These are phyloP conservation scores for Sigmodon hispidus DNA, from an alignment of 2,113 vertebrate genomes.

Conservation along the genomic window DNA sequence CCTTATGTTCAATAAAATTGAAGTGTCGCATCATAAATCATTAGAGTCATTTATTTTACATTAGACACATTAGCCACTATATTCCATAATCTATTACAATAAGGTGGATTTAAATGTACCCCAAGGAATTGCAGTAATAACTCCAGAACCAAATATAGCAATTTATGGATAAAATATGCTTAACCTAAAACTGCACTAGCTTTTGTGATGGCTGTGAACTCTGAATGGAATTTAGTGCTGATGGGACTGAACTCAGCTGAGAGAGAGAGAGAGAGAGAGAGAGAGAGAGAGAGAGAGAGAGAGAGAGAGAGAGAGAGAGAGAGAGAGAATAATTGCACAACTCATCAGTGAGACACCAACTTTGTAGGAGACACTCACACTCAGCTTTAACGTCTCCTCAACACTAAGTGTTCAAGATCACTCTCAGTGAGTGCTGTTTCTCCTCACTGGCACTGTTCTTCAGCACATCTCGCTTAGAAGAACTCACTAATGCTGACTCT, in stretches of 20 bases:
- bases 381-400: not conserved
- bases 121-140: slow-evolving; percentile 92
- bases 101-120: slow-evolving; percentile 93
- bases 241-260: slow-evolving; percentile 78
- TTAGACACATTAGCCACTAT: slow-evolving; percentile 93
- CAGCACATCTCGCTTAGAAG: not conserved
- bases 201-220: slow-evolving; percentile 86
- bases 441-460: not conserved
- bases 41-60: slow-evolving; percentile 92
- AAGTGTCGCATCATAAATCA: slow-evolving; percentile 92
- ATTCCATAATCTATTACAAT: slow-evolving; percentile 93
- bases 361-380: not conserved
- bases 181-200: slow-evolving; percentile 89
- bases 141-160: slow-evolving; percentile 91
- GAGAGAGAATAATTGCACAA: slow-evolving; percentile 39
- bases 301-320: slow-evolving; percentile 65
- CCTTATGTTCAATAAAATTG: slow-evolving; percentile 94
- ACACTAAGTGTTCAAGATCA: not conserved
- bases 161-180: slow-evolving; percentile 91
- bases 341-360: slow-evolving; percentile 40
- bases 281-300: slow-evolving; percentile 62
- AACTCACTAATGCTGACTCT: not conserved
- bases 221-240: slow-evolving; percentile 84
- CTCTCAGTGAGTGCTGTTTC: not conserved
- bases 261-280: slow-evolving; percentile 61